A percentile compares a stretch with the other conserved stretches of the same genome.
phyloP scores from a whole-genome alignment of 2,797 vertebrate species.

The Anniella stebbinsi region DNA sequence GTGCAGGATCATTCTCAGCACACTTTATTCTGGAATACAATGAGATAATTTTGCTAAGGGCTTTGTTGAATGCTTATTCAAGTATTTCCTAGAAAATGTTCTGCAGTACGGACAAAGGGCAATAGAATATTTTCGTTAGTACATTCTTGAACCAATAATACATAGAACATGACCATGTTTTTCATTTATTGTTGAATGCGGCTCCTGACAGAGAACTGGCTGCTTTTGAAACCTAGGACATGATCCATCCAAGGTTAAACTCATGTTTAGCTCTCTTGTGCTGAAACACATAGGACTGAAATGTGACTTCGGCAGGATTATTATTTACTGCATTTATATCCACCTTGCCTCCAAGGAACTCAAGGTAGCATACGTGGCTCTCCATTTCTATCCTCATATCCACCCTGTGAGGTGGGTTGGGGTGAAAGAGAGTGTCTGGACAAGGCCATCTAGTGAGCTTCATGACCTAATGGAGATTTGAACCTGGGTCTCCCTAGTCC shows the following conservation, averaged over 20 bases:
- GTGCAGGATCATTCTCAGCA: background rate
- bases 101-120: background rate
- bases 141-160: constrained; percentile 18
- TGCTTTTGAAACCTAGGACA: background rate
- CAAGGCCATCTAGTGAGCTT: background rate
- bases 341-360: background rate
- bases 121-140: background rate
- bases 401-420: background rate
- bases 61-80: background rate
- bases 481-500: background rate
- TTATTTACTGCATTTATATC: too few relatives aligned
- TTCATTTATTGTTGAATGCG: background rate
- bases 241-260: background rate
- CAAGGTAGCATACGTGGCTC: background rate
- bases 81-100: background rate
- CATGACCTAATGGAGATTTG: background rate
- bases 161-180: background rate
- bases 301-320: background rate
- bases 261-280: background rate
- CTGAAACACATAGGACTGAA: background rate
- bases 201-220: background rate
- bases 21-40: background rate
- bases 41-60: background rate
- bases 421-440: background rate
- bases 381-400: background rate